Evolutionary conservation across 2,113 vertebrate species (phyloP), one percentile per base, ranked within the genome.

Genomic region (Motacilla alba): DNA sequence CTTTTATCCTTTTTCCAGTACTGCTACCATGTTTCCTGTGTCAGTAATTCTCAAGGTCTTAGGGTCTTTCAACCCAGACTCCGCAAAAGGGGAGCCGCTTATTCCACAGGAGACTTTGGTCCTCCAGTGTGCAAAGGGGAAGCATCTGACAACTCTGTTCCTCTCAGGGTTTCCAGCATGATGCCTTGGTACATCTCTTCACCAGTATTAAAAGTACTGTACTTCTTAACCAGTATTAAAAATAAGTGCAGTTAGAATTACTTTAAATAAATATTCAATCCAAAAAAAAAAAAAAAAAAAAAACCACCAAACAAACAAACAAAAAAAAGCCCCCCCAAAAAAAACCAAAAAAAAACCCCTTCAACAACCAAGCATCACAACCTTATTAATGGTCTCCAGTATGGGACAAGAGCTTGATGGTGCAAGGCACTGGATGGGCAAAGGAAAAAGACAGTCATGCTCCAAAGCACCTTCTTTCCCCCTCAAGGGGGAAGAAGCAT

Each of bases 1-100:
- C 95, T 96, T 96, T 96, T 95, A 95, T 97, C 86, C 88, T 33
- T 87, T 46, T 92, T 83, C 79, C 80, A 95, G 91, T 67, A 90
- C 73, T 87, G 76, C 73, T 58, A 96, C 77, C n/a, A 12, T 90
- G 96, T 56, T 94, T 88, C 91, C 86, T 93, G 75, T 75, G 78
- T 95, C 70, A 94, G 82, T 89, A 92, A 95, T 94, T 91, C 84
- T 94, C 76, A 83, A 92, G 83, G 91, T 90, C 91, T 83, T 80
- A 59, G 76, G 82, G 72, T 52, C 64, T 92, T 83, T 81, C 52
- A 79, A n/a, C 37, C 28, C 37, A 69, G 62, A 79, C 15, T 70
- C 79, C 69, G 64, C 1, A 7, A 75, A 39, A 39, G 8, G 21
- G 28, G 26, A 84, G 37, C 37, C 63, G 69, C 26, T 76, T 63